Base-by-base conservation (phyloP, 1,140 invertebrate species). In the Aphaenogaster floridana region DNA sequence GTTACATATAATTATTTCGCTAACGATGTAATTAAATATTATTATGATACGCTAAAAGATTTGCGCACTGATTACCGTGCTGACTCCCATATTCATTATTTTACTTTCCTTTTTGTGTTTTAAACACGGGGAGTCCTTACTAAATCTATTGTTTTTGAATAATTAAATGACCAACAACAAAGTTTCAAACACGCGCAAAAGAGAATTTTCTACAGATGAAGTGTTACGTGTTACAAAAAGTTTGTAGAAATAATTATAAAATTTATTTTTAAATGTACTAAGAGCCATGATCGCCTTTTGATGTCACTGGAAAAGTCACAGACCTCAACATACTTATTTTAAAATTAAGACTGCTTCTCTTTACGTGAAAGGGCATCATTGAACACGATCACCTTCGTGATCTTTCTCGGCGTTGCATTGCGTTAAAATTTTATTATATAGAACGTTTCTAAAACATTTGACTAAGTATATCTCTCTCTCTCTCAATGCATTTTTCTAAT, bases 341-440 rank as follows among this genome's bases (percentile, higher is more conserved):
- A 34, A 54, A 66, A 81, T 69, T 71, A 71, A 68, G 21, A 68
- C 7, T 45, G 13, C 1, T 11, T 28, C 17, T 68, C 13, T 80
- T 45, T 28, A 13, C 8, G 11, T 0, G n/a, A 17, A 6, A 63
- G 5, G 13, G 45, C 71, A 71, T 45, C 21, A 2, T 54, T 42
- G 15, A 57, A 6, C 45, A 9, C 1, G 15, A 57, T 4, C 45
- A 9, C 1, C 21, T 42, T 36, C 7, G 34, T 42, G 34, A 68
- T 54, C 77, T 80, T 80, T 80, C 34, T 52, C 48, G 7, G n/a
- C 2, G 34, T 21, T 48, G 1, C 11, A 11, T 52, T 52, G 17
- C 4, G 17, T 34, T 15, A 8, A 63, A 34, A 50, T 84, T 15
- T 63, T 21, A 50, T 63, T 63, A 21, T 66, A 48, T 1, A 72